A percentile compares a stretch with the other conserved stretches of the same genome.
Evolutionary conservation across 1,140 invertebrate genomes (phyloP).

Genomic region (Eumeta japonica): DNA sequence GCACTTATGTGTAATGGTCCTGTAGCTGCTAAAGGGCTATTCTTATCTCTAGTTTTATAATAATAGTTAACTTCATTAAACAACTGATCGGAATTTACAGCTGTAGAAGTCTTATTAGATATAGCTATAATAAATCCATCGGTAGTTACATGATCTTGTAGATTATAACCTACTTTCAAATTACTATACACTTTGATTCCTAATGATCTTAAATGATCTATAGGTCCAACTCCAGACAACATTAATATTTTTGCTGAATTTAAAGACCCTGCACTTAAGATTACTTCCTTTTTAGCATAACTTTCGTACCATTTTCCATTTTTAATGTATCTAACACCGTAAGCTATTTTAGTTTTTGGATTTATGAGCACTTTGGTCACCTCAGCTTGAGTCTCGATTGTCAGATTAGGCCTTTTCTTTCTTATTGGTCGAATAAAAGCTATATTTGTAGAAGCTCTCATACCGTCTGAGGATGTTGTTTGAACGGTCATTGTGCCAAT

Average conservation of each 20-base stretch:
- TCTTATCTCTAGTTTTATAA: slow-evolving; percentile 31
- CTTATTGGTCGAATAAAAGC: slow-evolving; percentile 74
- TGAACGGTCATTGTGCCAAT: slow-evolving; percentile 62
- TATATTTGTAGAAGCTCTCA: slow-evolving; percentile 68
- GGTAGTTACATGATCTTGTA: slow-evolving; percentile 74
- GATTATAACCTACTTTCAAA: slow-evolving; percentile 71
- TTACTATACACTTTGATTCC: slow-evolving; percentile 63
- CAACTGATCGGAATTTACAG: slow-evolving; percentile 38
- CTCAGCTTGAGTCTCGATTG: slow-evolving; percentile 67
- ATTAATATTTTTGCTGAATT: slow-evolving; percentile 75
- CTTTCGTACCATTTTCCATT: slow-evolving; percentile 58
- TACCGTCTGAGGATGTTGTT: slow-evolving; percentile 61
- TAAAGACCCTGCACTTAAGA: slow-evolving; percentile 68
- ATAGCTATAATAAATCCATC: slow-evolving; percentile 57
- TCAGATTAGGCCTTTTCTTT: slow-evolving; percentile 68
- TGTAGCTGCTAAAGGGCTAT: slow-evolving; percentile 55
- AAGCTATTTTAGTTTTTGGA: slow-evolving; percentile 63
- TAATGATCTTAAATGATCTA: slow-evolving; percentile 58
- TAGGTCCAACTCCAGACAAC: slow-evolving; percentile 74
- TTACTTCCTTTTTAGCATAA: slow-evolving; percentile 68
- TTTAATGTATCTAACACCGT: slow-evolving; percentile 66
- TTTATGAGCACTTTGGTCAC: slow-evolving; percentile 75
- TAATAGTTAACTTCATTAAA: slow-evolving; percentile 56
- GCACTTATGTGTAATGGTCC: slow-evolving; percentile 50
- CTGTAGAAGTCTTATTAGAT: slow-evolving; percentile 55